Conservation (phyloP, 2,113 vertebrate genomes). For the Corythornis cristatus region DNA sequence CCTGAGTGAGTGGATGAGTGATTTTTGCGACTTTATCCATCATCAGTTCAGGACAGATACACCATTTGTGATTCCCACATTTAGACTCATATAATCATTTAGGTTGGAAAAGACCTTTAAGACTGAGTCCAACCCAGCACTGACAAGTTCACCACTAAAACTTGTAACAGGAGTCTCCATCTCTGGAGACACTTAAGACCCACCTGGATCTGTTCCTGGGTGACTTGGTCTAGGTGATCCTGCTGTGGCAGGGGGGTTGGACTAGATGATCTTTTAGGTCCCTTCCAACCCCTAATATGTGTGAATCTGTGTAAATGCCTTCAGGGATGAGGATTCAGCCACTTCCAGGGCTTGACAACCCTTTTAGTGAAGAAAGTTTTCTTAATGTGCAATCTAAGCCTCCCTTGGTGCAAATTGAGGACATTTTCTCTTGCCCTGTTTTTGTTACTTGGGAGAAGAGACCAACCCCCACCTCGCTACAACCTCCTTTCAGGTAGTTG, state of each 20-base stretch:
- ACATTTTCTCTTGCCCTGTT: neutral
- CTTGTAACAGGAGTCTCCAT: no score
- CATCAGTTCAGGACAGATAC: neutral
- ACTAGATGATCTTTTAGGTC: no score
- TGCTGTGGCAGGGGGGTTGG: no score
- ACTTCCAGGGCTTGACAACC: neutral
- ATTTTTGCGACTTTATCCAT: neutral
- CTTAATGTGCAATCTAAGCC: neutral
- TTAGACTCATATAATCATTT: neutral
- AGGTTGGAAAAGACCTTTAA: neutral
- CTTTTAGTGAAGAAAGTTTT: neutral
- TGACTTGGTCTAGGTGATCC: no score
- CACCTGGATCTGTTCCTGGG: no score
- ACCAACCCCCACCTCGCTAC: rapidly evolving
- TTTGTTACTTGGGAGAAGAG: neutral
- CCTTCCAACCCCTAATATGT: no score
- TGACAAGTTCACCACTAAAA: neutral
- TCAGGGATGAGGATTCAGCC: neutral
- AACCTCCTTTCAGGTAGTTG: neutral
- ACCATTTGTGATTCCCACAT: neutral
- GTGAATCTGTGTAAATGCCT: neutral
- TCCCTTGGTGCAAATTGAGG: neutral
- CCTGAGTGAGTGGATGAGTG: neutral
- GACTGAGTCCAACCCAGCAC: neutral
- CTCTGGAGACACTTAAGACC: no score